A percentile compares a stretch with the other conserved stretches of the same genome.
Conservation (phyloP, 2,888 invertebrate genomes). For the Pachydiplax longipennis region DNA sequence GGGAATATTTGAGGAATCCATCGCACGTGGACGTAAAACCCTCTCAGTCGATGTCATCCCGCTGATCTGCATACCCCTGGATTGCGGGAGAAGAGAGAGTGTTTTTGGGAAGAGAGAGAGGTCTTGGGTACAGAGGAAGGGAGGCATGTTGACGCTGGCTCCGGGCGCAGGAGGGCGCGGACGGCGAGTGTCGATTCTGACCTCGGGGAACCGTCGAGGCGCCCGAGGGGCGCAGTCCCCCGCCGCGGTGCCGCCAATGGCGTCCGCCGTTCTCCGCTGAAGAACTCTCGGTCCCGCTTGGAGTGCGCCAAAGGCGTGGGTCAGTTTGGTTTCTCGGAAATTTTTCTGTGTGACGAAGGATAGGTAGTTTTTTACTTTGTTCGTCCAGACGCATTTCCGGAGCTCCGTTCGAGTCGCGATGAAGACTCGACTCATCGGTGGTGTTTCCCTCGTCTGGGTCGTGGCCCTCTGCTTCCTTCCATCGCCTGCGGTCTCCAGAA, state of each 20-base stretch:
- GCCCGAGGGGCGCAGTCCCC: neutral
- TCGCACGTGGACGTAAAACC: neutral
- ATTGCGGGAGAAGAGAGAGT: neutral
- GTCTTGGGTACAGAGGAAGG: neutral
- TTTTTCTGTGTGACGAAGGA: neutral
- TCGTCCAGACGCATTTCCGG: neutral
- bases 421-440: constrained; percentile 5
- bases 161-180: neutral
- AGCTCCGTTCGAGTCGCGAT: neutral
- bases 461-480: neutral
- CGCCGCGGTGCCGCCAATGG: neutral
- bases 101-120: neutral
- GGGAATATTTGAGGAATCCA: neutral
- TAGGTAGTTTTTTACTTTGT: neutral
- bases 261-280: neutral
- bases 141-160: neutral
- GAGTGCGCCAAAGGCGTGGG: neutral
- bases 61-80: neutral
- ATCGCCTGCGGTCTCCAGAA: neutral
- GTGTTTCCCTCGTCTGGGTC: constrained; percentile 12
- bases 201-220: neutral
- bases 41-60: neutral
- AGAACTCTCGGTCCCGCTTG: neutral
- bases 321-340: neutral
- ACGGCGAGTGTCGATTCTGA: neutral